phyloP scores from a whole-genome alignment of 2,797 vertebrate species.

The Zalophus californianus region DNA sequence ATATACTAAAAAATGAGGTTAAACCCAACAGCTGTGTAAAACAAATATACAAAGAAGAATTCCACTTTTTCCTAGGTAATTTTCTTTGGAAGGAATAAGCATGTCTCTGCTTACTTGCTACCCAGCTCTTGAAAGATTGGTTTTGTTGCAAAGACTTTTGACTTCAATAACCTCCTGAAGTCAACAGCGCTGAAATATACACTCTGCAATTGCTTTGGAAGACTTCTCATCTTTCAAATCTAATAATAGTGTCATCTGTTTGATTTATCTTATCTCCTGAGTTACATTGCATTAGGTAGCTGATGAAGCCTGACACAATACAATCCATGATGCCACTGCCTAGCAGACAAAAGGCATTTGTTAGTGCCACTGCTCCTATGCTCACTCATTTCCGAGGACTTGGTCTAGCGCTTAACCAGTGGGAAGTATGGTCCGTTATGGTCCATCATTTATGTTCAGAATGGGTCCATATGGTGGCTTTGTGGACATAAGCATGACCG shows the following conservation, averaged over 20 bases:
- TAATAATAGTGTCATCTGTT: slow-evolving; percentile 61
- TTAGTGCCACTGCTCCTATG: neutral
- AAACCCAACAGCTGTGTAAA: slow-evolving; percentile 15
- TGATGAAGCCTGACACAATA: slow-evolving; percentile 79
- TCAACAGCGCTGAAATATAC: slow-evolving; percentile 72
- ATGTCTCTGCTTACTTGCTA: slow-evolving; percentile 56
- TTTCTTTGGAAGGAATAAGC: slow-evolving; percentile 45
- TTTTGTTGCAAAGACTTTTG: slow-evolving; percentile 71
- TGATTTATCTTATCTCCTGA: slow-evolving; percentile 82
- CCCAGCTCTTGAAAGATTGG: slow-evolving; percentile 70
- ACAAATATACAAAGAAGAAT: slow-evolving; percentile 45
- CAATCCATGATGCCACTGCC: slow-evolving; percentile 45
- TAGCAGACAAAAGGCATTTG: slow-evolving; percentile 61
- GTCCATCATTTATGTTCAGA: neutral
- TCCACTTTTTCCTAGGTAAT: slow-evolving; percentile 52
- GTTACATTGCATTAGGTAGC: slow-evolving; percentile 84
- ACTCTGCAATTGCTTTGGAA: slow-evolving; percentile 79
- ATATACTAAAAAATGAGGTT: neutral
- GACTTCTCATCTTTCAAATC: slow-evolving; percentile 81
- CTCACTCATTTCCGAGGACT: slow-evolving; percentile 24
- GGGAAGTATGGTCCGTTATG: neutral
- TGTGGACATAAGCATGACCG: neutral
- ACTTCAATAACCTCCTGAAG: slow-evolving; percentile 78
- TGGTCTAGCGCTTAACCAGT: neutral
- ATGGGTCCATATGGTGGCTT: neutral